Percentiles rank a stretch among this genome's conserved stretches.
These are phyloP conservation scores for Nysson spinosus DNA, from an alignment of 2,888 invertebrate genomes.

Conservation along the genomic window DNA sequence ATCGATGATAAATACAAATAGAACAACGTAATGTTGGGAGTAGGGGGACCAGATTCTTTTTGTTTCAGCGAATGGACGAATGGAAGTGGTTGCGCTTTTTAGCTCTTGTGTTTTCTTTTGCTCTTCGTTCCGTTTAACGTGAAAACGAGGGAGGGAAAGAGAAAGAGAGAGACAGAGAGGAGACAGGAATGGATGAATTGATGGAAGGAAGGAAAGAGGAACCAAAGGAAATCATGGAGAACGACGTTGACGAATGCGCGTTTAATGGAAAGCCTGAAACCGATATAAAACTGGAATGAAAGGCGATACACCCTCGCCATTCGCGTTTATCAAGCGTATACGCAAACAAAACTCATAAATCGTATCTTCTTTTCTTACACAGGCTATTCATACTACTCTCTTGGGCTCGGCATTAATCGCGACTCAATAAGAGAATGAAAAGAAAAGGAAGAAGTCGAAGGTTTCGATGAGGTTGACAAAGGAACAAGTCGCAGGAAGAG, in stretches of 20 bases:
- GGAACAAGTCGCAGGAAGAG: conserved; percentile 15
- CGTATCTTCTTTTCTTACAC: too few species aligned
- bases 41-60: conserved; percentile 40
- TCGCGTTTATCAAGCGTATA: conserved; percentile 11
- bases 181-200: background rate
- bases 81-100: conserved; percentile 25
- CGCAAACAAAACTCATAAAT: conserved; percentile 3
- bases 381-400: too few species aligned
- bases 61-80: conserved; percentile 41
- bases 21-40: conserved; percentile 74
- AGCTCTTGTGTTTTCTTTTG: too few species aligned
- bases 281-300: conserved; percentile 26
- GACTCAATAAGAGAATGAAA: conserved; percentile 1
- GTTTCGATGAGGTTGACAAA: conserved; percentile 2
- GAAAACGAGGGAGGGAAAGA: background rate
- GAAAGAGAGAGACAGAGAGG: background rate
- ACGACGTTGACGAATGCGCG: background rate
- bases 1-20: conserved; percentile 78
- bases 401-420: too few species aligned
- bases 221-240: background rate
- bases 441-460: background rate
- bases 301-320: conserved; percentile 14
- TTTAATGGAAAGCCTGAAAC: background rate
- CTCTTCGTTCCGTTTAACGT: too few species aligned
- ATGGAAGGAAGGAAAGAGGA: conserved; percentile 1